Conservation (phyloP, 2,113 vertebrate species). For the Circaetus cinerascens region DNA sequence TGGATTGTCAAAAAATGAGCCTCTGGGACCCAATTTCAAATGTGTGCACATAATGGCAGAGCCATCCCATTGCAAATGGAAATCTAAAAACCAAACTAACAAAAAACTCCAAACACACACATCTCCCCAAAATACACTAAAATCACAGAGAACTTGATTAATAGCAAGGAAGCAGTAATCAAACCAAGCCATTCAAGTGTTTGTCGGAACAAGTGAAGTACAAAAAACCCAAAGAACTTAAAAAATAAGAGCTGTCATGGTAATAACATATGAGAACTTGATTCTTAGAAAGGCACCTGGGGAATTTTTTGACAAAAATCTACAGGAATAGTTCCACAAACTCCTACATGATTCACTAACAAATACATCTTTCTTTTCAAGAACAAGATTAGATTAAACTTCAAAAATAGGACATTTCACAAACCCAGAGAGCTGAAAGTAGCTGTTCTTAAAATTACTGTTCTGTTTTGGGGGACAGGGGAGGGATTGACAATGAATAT, state of each 20-base stretch:
- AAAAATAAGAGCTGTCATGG: neutral
- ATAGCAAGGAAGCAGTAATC: neutral
- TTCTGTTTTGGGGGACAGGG: neutral
- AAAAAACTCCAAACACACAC: neutral
- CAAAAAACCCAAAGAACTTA: neutral
- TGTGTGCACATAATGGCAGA: rapidly evolving
- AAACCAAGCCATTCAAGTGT: neutral
- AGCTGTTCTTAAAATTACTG: neutral
- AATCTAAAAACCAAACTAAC: neutral
- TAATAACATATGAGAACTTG: neutral
- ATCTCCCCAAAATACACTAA: neutral
- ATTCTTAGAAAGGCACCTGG: neutral
- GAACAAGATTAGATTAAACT: neutral
- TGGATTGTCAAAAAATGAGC: neutral
- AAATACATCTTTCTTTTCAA: neutral
- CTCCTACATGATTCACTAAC: neutral
- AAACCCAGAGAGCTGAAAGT: neutral
- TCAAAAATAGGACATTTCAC: neutral
- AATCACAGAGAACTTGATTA: neutral
- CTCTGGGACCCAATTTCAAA: neutral
- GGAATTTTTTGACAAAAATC: neutral
- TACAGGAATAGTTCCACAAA: neutral
- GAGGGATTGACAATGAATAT: neutral
- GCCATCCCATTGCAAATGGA: neutral
- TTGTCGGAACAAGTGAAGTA: neutral